Base-by-base conservation (phyloP, 2,888 invertebrate species). In the Acleris sparsana region DNA sequence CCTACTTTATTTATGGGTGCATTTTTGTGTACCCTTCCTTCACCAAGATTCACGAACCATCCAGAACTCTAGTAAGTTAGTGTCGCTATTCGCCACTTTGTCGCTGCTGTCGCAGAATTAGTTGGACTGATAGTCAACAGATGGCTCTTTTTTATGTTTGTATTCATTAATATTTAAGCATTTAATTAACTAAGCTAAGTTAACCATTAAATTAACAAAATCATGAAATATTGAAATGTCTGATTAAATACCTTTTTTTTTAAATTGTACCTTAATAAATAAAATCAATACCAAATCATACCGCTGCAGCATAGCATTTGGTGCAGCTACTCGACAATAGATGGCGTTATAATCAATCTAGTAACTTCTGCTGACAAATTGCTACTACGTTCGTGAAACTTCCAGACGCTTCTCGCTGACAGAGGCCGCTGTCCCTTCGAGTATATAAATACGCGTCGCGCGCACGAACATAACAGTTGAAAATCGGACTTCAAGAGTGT, bases 311-410 rank as follows among this genome's bases (percentile, higher is more conserved):
- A n/a, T 18, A 17, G 17, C 3, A n/a, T 49, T 13, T 49, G 53
- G 68, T 76, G 71, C 25, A 5, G 2, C 73, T 71, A 75, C 9
- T 72, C 7, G 9, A 11, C 71, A 61, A 61, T 73, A 88, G 88
- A 84, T 85, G 83, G 64, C 85, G 53, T 73, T 75, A 16, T 51
- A 60, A 51, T 4, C 53, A 44, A 56, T 33, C 6, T 17, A 13
- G 17, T 0, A 20, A 11, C 33, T 9, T n/a, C 1, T 11, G 7
- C 22, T 53, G 16, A 29, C 1, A 7, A 43, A 11, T 25, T 52
- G 46, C 83, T 75, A 65, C 87, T 87, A 83, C n/a, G 1, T 85
- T 88, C 89, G 70, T 46, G 87, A 83, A 29, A 52, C 44, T 77
- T 83, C 83, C 25, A 69, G 75, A 39, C 43, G 25, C 69, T 79